Percentiles rank a stretch among this genome's conserved stretches.
Evolutionary conservation across 2,888 invertebrate species (phyloP).

Genomic region (Dasypogon diadema): DNA sequence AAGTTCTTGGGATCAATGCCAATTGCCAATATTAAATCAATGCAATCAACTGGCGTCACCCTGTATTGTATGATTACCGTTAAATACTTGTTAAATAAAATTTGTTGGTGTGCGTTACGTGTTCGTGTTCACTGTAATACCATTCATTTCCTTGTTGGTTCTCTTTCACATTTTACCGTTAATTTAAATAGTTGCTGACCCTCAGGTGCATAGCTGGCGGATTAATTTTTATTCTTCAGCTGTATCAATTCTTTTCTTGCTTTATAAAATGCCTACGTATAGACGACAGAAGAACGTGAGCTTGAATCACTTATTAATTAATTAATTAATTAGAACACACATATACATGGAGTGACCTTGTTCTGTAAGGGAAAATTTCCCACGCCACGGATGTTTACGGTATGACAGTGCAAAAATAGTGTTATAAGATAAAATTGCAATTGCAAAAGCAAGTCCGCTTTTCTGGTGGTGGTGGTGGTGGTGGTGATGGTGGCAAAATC

Average conservation of each 20-base stretch:
- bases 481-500: too few relatives aligned
- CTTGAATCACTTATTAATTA: background rate
- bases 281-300: background rate
- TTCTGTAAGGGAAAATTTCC: slow-evolving; percentile 22
- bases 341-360: background rate
- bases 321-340: slow-evolving; percentile 13
- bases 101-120: background rate
- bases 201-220: slow-evolving; percentile 23
- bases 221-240: slow-evolving; percentile 24
- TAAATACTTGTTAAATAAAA: slow-evolving; percentile 19
- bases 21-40: slow-evolving; percentile 41
- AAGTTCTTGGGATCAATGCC: slow-evolving; percentile 35
- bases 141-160: slow-evolving; percentile 54
- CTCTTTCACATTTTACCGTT: slow-evolving; percentile 56
- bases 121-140: slow-evolving; percentile 15
- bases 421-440: too few relatives aligned
- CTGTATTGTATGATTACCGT: slow-evolving; percentile 14
- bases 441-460: too few relatives aligned
- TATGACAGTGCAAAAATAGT: too few relatives aligned
- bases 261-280: background rate
- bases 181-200: slow-evolving; percentile 56
- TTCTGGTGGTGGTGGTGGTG: too few relatives aligned
- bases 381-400: too few relatives aligned
- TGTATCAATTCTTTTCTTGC: background rate
- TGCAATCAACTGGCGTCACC: slow-evolving; percentile 37